Percentiles rank a stretch among this genome's conserved stretches.
Conservation (phyloP, 2,797 vertebrate genomes). For the Poeciliopsis infans region DNA sequence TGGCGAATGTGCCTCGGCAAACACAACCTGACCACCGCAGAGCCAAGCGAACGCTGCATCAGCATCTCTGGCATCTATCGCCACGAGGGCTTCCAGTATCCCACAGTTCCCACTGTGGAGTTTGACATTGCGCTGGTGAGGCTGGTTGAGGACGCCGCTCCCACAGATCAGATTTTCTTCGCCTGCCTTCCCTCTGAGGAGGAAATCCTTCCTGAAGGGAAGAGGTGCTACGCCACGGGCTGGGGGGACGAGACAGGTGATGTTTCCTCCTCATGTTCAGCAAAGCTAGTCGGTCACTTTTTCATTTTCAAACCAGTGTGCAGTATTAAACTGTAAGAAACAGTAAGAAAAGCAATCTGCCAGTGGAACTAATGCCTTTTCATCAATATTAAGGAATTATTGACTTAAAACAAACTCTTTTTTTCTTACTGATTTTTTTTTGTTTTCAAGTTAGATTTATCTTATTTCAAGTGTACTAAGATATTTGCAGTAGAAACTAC, state of each 20-base stretch:
- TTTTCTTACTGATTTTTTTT: too few relatives aligned
- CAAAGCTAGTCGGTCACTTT: neutral
- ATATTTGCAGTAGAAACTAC: too few relatives aligned
- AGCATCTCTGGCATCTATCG: conserved; percentile 75
- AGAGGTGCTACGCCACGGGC: conserved; percentile 81
- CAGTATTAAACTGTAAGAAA: neutral
- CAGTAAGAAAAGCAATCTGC: too few relatives aligned
- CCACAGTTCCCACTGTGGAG: conserved; percentile 80
- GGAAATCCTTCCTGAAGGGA: conserved; percentile 70
- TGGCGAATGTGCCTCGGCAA: conserved; percentile 85
- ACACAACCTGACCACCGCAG: conserved; percentile 81
- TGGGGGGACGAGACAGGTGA: conserved; percentile 85
- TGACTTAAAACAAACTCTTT: too few relatives aligned
- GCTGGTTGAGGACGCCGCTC: conserved; percentile 72
- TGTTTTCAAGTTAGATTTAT: too few relatives aligned
- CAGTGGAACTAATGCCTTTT: too few relatives aligned
- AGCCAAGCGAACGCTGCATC: conserved; percentile 73
- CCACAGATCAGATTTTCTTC: conserved; percentile 70
- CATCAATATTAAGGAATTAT: too few relatives aligned
- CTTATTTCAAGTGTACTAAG: too few relatives aligned
- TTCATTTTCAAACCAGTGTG: neutral
- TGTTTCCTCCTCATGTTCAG: conserved; percentile 14
- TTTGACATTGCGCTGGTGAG: conserved; percentile 82
- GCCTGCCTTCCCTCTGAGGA: conserved; percentile 79
- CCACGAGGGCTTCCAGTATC: conserved; percentile 83